Percentiles rank a stretch among this genome's conserved stretches.
phyloP scores from a whole-genome alignment of 1,140 invertebrate species.

The Nasonia giraulti region DNA sequence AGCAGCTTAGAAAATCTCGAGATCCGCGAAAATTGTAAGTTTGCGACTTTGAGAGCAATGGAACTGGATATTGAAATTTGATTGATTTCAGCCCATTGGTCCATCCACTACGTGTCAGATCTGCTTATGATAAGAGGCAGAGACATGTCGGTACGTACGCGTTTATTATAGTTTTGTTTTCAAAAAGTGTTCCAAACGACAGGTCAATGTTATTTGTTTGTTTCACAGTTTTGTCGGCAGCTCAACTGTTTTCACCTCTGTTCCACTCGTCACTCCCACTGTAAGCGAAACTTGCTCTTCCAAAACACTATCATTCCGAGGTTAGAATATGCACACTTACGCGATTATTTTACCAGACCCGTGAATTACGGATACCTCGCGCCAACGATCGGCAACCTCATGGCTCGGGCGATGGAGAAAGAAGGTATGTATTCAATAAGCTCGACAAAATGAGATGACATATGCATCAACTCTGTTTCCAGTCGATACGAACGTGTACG shows the following conservation, averaged over 20 bases:
- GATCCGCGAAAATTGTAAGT: neutral
- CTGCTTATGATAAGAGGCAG: too few species aligned
- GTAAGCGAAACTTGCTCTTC: neutral
- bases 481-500: slow-evolving; percentile 14
- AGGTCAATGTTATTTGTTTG: too few species aligned
- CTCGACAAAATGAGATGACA: neutral
- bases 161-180: neutral
- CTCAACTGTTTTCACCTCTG: neutral
- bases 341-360: neutral
- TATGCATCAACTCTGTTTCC: neutral
- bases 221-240: neutral
- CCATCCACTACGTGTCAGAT: too few species aligned
- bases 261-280: neutral
- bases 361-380: slow-evolving; percentile 35
- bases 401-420: neutral
- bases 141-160: neutral
- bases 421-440: neutral
- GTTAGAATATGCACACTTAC: too few species aligned
- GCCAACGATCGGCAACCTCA: slow-evolving; percentile 17
- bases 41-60: too few species aligned
- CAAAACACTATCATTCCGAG: too few species aligned
- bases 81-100: too few species aligned
- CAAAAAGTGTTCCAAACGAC: too few species aligned
- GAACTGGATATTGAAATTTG: too few species aligned
- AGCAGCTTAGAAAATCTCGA: neutral